Conservation (phyloP, 2,888 invertebrate genomes). For the Xestoiulus laeticollis region DNA sequence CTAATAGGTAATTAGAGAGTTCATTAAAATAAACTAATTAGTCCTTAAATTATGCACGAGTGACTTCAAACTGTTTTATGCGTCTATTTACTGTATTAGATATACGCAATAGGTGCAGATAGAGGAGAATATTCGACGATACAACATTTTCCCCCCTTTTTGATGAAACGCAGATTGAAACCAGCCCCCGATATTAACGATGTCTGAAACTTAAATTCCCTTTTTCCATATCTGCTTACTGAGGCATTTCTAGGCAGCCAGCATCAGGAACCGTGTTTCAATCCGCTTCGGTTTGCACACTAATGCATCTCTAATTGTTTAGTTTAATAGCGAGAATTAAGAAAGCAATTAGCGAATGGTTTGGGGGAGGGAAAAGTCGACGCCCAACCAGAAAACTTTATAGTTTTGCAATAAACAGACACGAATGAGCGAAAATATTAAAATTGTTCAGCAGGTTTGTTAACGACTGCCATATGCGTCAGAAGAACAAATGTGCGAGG, state of each 20-base stretch:
- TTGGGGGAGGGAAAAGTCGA: background rate
- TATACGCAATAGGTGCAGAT: conserved; percentile 6
- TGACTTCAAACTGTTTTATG: conserved; percentile 50
- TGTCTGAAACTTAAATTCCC: too few species aligned
- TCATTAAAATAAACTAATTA: conserved; percentile 54
- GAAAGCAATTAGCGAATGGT: conserved; percentile 23
- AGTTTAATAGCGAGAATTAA: conserved; percentile 32
- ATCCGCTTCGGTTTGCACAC: background rate
- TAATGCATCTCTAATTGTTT: conserved; percentile 17
- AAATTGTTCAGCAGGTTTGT: conserved; percentile 5
- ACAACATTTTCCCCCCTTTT: background rate
- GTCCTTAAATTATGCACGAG: conserved; percentile 52
- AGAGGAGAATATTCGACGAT: background rate
- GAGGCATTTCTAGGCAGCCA: background rate
- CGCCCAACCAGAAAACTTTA: conserved; percentile 13
- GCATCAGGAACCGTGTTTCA: background rate
- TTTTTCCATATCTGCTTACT: background rate
- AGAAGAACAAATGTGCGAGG: background rate
- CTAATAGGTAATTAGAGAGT: conserved; percentile 53
- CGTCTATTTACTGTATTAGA: conserved; percentile 28
- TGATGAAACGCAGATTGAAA: conserved; percentile 23
- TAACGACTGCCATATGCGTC: conserved; percentile 32
- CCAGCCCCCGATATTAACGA: background rate
- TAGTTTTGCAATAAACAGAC: conserved; percentile 12
- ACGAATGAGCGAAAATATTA: background rate